Conservation (phyloP, 1,140 invertebrate genomes). For the Magallana angulata region DNA sequence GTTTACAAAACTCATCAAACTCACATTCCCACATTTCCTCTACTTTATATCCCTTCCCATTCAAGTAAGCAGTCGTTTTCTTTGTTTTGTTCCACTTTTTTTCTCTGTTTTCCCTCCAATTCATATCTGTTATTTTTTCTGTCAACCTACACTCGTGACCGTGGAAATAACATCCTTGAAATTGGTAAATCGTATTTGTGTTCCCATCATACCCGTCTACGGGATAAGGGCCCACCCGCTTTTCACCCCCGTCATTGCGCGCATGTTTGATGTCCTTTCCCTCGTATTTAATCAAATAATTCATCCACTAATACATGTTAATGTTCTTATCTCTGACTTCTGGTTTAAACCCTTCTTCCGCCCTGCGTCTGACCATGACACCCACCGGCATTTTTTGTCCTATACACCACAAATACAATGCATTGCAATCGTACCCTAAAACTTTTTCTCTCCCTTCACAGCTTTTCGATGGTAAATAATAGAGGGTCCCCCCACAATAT, state of each 20-base stretch:
- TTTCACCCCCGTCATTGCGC: neutral
- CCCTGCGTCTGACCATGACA: slow-evolving; percentile 43
- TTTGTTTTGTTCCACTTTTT: slow-evolving; percentile 26
- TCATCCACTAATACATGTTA: neutral
- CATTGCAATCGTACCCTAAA: slow-evolving; percentile 38
- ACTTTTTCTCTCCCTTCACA: neutral
- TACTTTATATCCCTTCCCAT: no score
- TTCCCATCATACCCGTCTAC: no score
- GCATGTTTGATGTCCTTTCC: no score
- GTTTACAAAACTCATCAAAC: no score
- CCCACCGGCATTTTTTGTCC: slow-evolving; percentile 54
- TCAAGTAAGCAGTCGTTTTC: slow-evolving; percentile 1
- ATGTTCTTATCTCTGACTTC: slow-evolving; percentile 29
- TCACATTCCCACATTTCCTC: no score
- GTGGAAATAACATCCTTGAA: no score
- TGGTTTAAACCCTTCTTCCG: slow-evolving; percentile 47
- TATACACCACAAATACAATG: slow-evolving; percentile 31
- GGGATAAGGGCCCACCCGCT: no score
- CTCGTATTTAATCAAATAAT: no score
- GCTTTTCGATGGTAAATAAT: slow-evolving; percentile 19
- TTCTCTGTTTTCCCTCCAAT: no score
- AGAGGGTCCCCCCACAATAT: slow-evolving; percentile 21
- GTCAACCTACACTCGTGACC: no score
- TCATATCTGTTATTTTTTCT: no score
- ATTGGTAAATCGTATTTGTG: no score